phyloP scores from a whole-genome alignment of 2,888 invertebrate species.

The Ophonus ardosiacus region DNA sequence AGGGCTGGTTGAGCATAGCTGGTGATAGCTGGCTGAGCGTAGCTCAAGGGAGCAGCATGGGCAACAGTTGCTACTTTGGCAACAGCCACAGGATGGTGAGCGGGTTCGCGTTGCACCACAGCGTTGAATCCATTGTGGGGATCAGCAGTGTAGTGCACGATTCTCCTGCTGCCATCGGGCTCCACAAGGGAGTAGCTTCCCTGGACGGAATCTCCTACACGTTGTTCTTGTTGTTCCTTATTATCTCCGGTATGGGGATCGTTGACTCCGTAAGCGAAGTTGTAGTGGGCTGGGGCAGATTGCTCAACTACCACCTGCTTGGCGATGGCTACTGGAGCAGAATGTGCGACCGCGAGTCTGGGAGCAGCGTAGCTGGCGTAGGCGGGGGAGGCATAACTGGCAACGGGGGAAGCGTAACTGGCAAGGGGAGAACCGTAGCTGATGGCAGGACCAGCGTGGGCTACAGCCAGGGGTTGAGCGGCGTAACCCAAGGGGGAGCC shows the following conservation, averaged over 20 bases:
- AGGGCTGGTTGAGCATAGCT: slow-evolving; percentile 66
- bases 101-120: slow-evolving; percentile 60
- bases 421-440: slow-evolving; percentile 61
- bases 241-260: slow-evolving; percentile 76
- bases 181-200: slow-evolving; percentile 72
- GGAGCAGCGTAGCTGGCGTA: slow-evolving; percentile 50
- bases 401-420: slow-evolving; percentile 51
- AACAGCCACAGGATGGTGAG: slow-evolving; percentile 50
- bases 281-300: slow-evolving; percentile 73
- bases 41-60: slow-evolving; percentile 68
- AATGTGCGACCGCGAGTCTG: slow-evolving; percentile 63
- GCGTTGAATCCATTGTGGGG: slow-evolving; percentile 77
- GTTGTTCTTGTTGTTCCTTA: slow-evolving; percentile 74
- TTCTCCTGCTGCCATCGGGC: slow-evolving; percentile 77
- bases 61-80: slow-evolving; percentile 24
- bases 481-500: slow-evolving; percentile 64
- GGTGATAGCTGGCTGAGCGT: slow-evolving; percentile 57
- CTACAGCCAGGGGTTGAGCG: slow-evolving; percentile 10
- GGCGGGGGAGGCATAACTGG: slow-evolving; percentile 37
- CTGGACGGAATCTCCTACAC: slow-evolving; percentile 74
- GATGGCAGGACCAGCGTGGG: slow-evolving; percentile 54
- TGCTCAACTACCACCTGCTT: slow-evolving; percentile 55
- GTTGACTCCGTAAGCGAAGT: slow-evolving; percentile 74
- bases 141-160: slow-evolving; percentile 78
- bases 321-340: slow-evolving; percentile 69